A percentile compares a stretch with the other conserved stretches of the same genome.
phyloP scores from a whole-genome alignment of 2,113 vertebrate species.

The Xyliphius kryptos region DNA sequence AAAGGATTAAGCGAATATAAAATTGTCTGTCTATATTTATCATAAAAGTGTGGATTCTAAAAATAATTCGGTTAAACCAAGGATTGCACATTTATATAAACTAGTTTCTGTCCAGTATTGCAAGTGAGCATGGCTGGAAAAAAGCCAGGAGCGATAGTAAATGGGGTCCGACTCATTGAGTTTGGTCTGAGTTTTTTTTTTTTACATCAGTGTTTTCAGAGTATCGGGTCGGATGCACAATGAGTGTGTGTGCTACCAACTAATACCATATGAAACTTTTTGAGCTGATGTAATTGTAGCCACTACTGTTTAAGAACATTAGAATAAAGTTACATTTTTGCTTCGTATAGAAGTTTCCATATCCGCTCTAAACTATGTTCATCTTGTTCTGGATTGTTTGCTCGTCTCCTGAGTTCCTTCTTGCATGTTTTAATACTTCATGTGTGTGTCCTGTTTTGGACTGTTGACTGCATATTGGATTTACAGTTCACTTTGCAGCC shows the following conservation, averaged over 20 bases:
- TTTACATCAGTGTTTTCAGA: too few relatives aligned
- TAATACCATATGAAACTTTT: too few relatives aligned
- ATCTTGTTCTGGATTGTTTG: neutral
- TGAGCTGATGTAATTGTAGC: too few relatives aligned
- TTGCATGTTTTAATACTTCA: neutral
- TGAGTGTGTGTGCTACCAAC: too few relatives aligned
- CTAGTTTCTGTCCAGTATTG: too few relatives aligned
- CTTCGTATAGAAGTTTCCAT: neutral
- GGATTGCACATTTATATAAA: neutral
- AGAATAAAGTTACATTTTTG: neutral
- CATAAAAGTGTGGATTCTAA: neutral
- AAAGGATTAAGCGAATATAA: too few relatives aligned
- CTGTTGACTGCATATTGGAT: neutral
- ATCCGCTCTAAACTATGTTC: neutral
- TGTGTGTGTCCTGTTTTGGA: constrained; percentile 2
- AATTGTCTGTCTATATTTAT: neutral
- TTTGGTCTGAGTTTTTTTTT: neutral
- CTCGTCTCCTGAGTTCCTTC: neutral
- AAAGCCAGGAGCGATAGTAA: too few relatives aligned
- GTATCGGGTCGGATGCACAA: neutral
- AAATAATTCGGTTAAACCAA: neutral
- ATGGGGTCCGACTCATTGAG: too few relatives aligned
- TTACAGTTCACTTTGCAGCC: too few relatives aligned
- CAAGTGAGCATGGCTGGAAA: neutral
- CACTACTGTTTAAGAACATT: too few relatives aligned